A percentile compares a stretch with the other conserved stretches of the same genome.
These are phyloP conservation scores for Burhinus bistriatus DNA, from an alignment of 2,113 vertebrate species.

Conservation along the genomic window DNA sequence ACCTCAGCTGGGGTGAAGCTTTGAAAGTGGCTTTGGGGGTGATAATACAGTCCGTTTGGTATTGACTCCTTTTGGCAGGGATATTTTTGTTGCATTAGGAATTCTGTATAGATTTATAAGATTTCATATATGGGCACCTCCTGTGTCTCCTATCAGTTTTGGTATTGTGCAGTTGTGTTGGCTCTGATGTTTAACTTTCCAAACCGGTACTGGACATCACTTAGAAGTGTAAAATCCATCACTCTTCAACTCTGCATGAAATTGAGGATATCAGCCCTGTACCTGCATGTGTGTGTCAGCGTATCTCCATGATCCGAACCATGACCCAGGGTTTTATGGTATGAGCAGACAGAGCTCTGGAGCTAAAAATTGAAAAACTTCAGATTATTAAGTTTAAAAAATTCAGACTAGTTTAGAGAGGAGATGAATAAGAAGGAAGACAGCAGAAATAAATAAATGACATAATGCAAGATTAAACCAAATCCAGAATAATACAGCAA, in stretches of 20 bases:
- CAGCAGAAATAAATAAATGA: neutral
- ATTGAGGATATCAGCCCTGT: neutral
- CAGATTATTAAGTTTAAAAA: neutral
- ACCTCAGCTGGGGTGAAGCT: neutral
- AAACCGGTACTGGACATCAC: rapidly evolving
- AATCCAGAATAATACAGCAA: neutral
- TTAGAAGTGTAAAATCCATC: neutral
- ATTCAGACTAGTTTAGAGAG: neutral
- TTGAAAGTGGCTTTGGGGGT: neutral
- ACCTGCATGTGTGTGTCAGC: rapidly evolving
- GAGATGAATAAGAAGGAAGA: neutral
- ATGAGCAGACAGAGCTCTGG: neutral
- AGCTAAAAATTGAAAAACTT: neutral
- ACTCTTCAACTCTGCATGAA: neutral
- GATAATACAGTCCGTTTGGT: rapidly evolving
- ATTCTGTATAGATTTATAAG: neutral
- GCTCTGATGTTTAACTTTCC: neutral
- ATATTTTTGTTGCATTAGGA: neutral
- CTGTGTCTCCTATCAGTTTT: rapidly evolving
- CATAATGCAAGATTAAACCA: neutral
- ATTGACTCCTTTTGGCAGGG: neutral
- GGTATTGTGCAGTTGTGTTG: neutral
- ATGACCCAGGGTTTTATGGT: neutral
- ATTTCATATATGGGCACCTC: rapidly evolving
- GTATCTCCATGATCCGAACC: rapidly evolving